Evolutionary conservation across 2,113 vertebrate genomes (phyloP).

Genomic region (Mastomys coucha): DNA sequence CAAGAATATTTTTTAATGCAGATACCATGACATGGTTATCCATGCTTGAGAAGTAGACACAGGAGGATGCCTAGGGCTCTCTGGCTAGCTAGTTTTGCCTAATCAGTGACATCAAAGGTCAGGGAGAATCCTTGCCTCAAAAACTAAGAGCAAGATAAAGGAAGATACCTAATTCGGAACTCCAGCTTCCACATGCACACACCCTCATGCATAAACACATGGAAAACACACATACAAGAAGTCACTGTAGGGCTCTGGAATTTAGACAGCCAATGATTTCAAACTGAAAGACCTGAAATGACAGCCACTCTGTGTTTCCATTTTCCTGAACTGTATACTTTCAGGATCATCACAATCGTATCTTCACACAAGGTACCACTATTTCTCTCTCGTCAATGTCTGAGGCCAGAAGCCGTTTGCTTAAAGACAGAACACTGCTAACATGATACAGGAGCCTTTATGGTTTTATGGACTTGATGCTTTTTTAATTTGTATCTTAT

Average conservation of each 20-base stretch:
- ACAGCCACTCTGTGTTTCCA: not conserved
- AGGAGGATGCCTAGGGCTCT: not conserved
- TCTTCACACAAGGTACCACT: not conserved
- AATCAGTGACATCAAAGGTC: not conserved
- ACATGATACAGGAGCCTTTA: not conserved
- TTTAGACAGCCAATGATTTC: not conserved
- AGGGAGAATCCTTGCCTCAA: not conserved
- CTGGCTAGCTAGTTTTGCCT: not conserved
- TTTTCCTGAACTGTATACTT: not conserved
- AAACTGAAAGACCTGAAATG: not conserved
- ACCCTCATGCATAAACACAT: not conserved
- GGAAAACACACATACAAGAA: not conserved
- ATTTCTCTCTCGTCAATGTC: not conserved
- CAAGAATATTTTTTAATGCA: not conserved
- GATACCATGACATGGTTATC: no score
- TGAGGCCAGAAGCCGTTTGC: not conserved
- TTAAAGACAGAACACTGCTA: not conserved
- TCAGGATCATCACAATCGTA: not conserved
- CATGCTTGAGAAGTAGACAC: not conserved
- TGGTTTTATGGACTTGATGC: not conserved
- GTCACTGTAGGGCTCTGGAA: not conserved
- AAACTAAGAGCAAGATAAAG: not conserved
- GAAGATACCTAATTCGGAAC: not conserved
- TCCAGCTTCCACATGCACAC: no score
- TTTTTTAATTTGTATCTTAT: not conserved